Conservation (phyloP, 2,797 vertebrate species). For the Dromococcyx pavoninus region DNA sequence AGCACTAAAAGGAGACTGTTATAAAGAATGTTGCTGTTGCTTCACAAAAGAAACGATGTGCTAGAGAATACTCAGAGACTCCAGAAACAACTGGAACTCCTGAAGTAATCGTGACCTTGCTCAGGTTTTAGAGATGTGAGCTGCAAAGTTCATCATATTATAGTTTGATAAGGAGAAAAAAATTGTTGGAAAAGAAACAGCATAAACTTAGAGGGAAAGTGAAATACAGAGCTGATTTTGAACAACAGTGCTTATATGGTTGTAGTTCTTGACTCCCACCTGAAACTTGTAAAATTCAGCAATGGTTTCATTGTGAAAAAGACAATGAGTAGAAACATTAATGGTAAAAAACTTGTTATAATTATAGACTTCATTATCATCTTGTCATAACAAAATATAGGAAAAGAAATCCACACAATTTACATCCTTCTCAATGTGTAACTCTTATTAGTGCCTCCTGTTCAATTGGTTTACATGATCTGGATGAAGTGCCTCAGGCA, state of each 20-base stretch:
- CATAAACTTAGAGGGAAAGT: neutral
- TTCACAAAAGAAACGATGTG: neutral
- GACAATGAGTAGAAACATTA: neutral
- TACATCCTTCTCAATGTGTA: neutral
- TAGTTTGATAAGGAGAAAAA: neutral
- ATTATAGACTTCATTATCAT: neutral
- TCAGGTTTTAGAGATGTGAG: neutral
- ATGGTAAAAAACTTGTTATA: neutral
- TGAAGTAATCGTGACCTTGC: neutral
- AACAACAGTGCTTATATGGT: neutral
- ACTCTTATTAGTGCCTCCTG: neutral
- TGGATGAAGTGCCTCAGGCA: neutral
- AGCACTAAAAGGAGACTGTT: neutral
- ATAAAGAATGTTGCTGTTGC: neutral
- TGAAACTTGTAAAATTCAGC: neutral
- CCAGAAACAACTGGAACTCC: neutral
- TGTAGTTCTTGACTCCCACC: neutral
- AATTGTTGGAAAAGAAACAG: neutral
- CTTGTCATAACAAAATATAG: neutral
- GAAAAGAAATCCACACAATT: neutral
- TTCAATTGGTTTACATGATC: conserved; percentile 25
- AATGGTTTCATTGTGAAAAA: neutral
- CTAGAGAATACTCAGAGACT: neutral
- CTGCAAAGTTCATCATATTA: neutral
- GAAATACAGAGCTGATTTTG: neutral